These are phyloP conservation scores for Sepiola atlantica DNA, from an alignment of 2,888 invertebrate species.

Conservation along the genomic window DNA sequence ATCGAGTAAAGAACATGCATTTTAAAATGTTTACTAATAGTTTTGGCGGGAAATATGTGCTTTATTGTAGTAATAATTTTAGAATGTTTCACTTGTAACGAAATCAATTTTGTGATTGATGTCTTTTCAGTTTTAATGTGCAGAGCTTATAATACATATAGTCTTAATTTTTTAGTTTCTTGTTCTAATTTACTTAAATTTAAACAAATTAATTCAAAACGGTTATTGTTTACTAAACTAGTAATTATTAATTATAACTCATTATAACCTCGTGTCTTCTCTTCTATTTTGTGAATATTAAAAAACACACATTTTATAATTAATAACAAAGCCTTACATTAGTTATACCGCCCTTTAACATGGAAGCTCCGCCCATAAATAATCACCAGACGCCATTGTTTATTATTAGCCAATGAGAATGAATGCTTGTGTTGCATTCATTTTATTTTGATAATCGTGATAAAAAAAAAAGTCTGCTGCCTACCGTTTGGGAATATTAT, in stretches of 20 bases:
- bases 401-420: neutral
- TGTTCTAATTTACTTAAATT: no score
- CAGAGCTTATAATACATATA: no score
- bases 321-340: neutral
- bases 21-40: no score
- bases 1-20: no score
- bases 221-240: neutral
- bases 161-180: no score
- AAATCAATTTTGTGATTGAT: no score
- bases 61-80: no score
- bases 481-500: neutral
- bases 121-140: no score
- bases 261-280: neutral
- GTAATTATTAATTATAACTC: neutral
- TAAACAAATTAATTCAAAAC: no score
- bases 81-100: no score
- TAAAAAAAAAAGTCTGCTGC: neutral
- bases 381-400: neutral
- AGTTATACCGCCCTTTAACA: neutral
- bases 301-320: neutral
- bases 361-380: neutral
- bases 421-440: neutral
- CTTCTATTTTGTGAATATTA: neutral
- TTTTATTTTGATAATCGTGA: neutral
- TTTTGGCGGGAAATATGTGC: no score